Evolutionary conservation across 2,888 invertebrate genomes (phyloP), one percentile per base, ranked within the genome.

Genomic region (Epinotia bilunana): DNA sequence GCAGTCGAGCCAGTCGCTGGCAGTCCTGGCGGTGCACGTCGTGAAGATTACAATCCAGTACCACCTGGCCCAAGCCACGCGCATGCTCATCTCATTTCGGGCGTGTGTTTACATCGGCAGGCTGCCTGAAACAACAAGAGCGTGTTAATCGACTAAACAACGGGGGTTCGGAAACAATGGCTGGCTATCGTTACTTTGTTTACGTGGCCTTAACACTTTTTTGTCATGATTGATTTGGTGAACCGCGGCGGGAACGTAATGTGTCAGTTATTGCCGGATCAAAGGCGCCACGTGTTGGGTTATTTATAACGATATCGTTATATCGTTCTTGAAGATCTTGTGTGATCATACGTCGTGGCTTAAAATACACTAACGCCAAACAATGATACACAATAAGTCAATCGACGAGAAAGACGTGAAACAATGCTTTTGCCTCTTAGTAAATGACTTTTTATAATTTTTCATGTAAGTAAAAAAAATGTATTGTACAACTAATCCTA

Each of bases 1-100:
- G 91, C 98, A 98, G 90, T 97, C 97, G 71, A 97, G 97, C 98
- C 98, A 98, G 91, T 98, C 98, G 83, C 93, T 93, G 82, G 92
- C 92, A 76, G 93, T 93, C 87, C 92, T 90, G 78, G 92, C 93
- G 80, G 93, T 91, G 84, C 94, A 93, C 83, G 91, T 91, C 83
- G 92, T 92, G 87, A 94, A 88, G 87, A 94, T 91, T 80, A 93
- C 91, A 84, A 93, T 91, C 92, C 93, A 93, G 91, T 92, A 93
- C 93, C 94, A 94, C 89, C 92, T 88, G 87, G 91, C 92, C 93
- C 93, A 93, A 87, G 93, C 92, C 91, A 91, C 92, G 88, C 93
- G 93, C 94, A 93, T 93, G 90, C 94, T 94, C 94, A 94, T 94
- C 92, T 93, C 93, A 93, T 93, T 91, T 88, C 93, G 93, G 87